Evolutionary conservation across 2,888 invertebrate genomes (phyloP).

Genomic region (Drosophila rellima): DNA sequence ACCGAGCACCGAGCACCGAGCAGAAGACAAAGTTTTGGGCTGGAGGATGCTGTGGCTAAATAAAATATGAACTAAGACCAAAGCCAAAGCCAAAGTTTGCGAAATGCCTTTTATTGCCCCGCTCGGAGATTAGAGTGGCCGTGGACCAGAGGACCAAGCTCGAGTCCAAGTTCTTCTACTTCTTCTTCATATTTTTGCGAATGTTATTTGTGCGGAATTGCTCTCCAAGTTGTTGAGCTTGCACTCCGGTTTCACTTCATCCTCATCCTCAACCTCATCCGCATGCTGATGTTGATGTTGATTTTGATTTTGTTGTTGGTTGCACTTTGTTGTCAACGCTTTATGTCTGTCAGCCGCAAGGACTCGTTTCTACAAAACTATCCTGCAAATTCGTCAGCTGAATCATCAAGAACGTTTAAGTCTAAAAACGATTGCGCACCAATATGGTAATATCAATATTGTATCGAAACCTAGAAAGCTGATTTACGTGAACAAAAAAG

Average conservation of each 20-base stretch:
- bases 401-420: neutral
- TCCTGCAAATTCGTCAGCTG: neutral
- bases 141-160: constrained; percentile 11
- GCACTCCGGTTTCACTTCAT: constrained; percentile 32
- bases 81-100: constrained; percentile 78
- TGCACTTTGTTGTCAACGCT: constrained; percentile 53
- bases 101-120: constrained; percentile 73
- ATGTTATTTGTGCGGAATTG: constrained; percentile 69
- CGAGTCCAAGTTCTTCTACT: constrained; percentile 28
- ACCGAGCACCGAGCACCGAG: neutral
- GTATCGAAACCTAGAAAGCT: no score
- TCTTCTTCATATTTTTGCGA: constrained; percentile 56
- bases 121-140: constrained; percentile 62
- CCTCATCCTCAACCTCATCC: constrained; percentile 1
- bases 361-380: constrained; percentile 15
- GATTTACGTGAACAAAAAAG: no score
- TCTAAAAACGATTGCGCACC: neutral
- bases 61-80: constrained; percentile 75
- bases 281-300: constrained; percentile 3
- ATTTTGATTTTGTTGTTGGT: constrained; percentile 19
- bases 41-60: constrained; percentile 67
- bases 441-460: neutral
- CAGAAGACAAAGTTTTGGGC: constrained; percentile 39
- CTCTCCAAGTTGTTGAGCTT: constrained; percentile 67
- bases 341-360: constrained; percentile 34